Evolutionary conservation across 1,140 invertebrate species (phyloP), one percentile per base, ranked within the genome.

Genomic region (Leptinotarsa defecta): DNA sequence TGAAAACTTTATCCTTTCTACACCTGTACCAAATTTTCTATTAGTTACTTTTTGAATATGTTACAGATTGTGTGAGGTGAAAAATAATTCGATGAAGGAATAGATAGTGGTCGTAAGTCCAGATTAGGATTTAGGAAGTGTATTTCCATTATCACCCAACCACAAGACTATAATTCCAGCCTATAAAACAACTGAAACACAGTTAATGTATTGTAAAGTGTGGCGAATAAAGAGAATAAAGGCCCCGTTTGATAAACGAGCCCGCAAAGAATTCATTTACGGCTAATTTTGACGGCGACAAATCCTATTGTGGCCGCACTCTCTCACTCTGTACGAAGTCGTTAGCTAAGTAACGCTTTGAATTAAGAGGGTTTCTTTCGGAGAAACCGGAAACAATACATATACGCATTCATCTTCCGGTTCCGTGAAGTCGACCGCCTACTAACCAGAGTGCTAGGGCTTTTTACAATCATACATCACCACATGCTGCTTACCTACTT

Each of bases 331-430:
- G 65, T 79, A 76, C 76, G 75, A 75, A 81, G 80, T 82, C 80
- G 84, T 84, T 85, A 85, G 82, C 83, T 83, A 85, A 85, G 83
- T 84, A 85, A 84, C 82, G 79, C 77, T 78, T 78, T 74, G 80
- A 84, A 85, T 84, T 84, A 84, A 83, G 83, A 82, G 83, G 82
- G 82, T 82, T 84, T 84, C 83, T 85, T 84, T 85, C 76, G 74
- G 52, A 71, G 74, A 78, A 78, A 81, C 84, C 82, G 84, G 84
- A 85, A 85, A 84, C 84, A 85, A 85, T 82, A 82, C 84, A 83
- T 82, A 84, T 83, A 82, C 84, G 84, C 83, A 85, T 85, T 82
- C 80, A 84, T 84, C 84, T 85, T 85, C 82, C 81, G 82, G 82
- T 70, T 71, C 63, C 43, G 65, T 13, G 34, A 70, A 57, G 73